Conservation (phyloP, 1,140 invertebrate species). For the Zaprionus camerounensis region DNA sequence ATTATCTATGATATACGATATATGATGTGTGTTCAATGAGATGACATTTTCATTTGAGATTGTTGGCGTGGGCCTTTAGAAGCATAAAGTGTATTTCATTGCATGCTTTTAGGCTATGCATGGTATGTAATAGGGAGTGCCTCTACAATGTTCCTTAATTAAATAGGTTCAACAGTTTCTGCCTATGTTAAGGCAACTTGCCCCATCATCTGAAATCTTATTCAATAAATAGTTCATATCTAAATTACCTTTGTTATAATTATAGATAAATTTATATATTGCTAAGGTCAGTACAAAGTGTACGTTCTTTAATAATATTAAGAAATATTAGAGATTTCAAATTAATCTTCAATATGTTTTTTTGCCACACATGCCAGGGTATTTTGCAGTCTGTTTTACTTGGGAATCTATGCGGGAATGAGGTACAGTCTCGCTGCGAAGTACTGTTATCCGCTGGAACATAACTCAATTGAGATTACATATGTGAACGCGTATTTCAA, state of each 20-base stretch:
- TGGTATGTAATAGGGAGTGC: neutral
- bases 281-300: too few species aligned
- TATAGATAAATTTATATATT: too few species aligned
- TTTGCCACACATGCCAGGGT: neutral
- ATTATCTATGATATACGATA: too few species aligned
- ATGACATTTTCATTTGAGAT: neutral
- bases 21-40: too few species aligned
- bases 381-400: neutral
- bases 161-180: neutral
- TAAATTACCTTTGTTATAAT: too few species aligned
- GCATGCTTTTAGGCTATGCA: conserved; percentile 45
- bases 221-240: too few species aligned
- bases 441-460: neutral
- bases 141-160: neutral
- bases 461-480: conserved; percentile 12
- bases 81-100: conserved; percentile 29
- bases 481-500: neutral
- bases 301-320: too few species aligned
- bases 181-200: too few species aligned
- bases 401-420: neutral
- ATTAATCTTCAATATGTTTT: too few species aligned
- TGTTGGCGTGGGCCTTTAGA: neutral
- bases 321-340: too few species aligned
- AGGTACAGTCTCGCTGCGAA: conserved; percentile 10
- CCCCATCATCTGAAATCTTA: too few species aligned